Evolutionary conservation across 2,113 vertebrate genomes (phyloP).

Genomic region (Sphaerodactylus townsendi): DNA sequence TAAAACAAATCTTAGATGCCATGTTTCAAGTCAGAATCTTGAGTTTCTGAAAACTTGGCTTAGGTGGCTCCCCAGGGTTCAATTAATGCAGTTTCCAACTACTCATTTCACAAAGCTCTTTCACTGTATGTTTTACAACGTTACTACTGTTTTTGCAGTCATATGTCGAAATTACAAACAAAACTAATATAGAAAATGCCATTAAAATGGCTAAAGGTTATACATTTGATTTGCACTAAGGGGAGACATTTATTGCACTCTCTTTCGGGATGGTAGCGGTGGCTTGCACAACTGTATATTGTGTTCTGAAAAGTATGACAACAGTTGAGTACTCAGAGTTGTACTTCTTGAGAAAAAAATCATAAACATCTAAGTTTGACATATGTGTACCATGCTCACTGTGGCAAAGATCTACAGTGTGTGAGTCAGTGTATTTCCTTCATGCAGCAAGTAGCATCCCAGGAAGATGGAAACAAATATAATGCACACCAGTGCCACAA

Average conservation of each 20-base stretch:
- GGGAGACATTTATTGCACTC: constrained; percentile 32
- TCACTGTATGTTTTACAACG: constrained; percentile 51
- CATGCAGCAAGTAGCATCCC: neutral
- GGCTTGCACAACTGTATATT: neutral
- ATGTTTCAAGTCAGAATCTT: constrained; percentile 28
- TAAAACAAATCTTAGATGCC: neutral
- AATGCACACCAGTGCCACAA: neutral
- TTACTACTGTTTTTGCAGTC: constrained; percentile 49
- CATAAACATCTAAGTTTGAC: neutral
- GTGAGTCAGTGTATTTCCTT: neutral
- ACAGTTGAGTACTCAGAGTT: neutral
- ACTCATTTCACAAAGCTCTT: constrained; percentile 22
- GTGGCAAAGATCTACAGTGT: neutral
- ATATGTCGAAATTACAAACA: constrained; percentile 38
- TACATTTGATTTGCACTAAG: constrained; percentile 50
- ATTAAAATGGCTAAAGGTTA: constrained; percentile 21
- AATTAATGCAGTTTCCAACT: constrained; percentile 41
- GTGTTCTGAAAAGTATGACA: neutral
- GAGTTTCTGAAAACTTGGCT: constrained; percentile 48
- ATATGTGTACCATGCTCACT: neutral
- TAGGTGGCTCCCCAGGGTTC: constrained; percentile 31
- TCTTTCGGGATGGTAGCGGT: constrained; percentile 9
- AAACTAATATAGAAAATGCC: constrained; percentile 50
- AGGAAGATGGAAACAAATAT: neutral
- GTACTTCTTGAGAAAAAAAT: neutral